A percentile compares a stretch with the other conserved stretches of the same genome.
Conservation (phyloP, 2,113 vertebrate species). For the Malurus cyaneus region DNA sequence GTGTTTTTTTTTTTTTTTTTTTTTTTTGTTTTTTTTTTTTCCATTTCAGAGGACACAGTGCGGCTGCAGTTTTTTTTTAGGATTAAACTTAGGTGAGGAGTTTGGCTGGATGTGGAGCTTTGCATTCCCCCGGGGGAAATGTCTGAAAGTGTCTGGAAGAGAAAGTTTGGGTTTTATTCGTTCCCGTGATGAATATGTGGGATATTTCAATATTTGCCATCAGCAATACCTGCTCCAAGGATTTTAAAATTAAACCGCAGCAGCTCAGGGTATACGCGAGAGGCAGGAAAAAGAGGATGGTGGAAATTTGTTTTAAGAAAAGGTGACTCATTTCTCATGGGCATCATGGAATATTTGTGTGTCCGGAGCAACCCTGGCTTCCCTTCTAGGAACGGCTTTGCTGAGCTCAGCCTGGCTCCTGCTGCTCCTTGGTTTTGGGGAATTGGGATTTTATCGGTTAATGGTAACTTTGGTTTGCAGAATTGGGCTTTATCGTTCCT, state of each 20-base stretch:
- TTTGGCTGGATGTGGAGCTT: background rate
- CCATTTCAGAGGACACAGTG: background rate
- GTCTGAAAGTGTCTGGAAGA: rapidly evolving
- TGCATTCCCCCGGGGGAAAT: background rate
- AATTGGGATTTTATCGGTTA: too few relatives aligned
- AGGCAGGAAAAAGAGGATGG: background rate
- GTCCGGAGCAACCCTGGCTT: background rate
- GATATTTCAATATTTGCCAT: rapidly evolving
- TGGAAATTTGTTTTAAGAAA: background rate
- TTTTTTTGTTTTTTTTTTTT: background rate
- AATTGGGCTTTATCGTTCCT: too few relatives aligned
- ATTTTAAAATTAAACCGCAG: background rate
- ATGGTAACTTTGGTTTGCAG: background rate
- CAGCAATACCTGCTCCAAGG: background rate
- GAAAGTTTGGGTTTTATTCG: background rate
- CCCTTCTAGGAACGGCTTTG: background rate
- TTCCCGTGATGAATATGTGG: background rate
- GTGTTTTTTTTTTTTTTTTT: background rate
- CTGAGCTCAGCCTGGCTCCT: background rate
- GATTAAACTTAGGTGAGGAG: background rate
- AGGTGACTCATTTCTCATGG: conserved; percentile 45
- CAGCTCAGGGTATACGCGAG: background rate
- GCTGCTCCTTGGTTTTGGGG: background rate
- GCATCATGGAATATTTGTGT: conserved; percentile 40
- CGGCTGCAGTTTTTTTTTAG: background rate